These are phyloP conservation scores for Adoxophyes honmai DNA, from an alignment of 1,140 invertebrate species.

Conservation along the genomic window DNA sequence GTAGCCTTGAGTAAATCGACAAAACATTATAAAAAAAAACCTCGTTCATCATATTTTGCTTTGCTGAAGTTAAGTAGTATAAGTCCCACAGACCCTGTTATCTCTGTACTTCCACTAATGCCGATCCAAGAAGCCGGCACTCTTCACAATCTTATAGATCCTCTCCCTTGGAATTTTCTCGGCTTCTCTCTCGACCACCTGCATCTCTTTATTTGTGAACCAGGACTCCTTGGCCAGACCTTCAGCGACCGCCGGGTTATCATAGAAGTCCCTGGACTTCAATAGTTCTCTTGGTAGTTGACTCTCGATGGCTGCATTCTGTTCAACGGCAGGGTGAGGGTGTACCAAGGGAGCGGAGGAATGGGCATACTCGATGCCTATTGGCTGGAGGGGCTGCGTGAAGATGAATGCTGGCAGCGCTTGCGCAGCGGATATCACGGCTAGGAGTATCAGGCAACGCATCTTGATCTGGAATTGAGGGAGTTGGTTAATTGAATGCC, in stretches of 20 bases:
- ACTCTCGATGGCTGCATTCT: conserved; percentile 67
- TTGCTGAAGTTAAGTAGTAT: too few relatives aligned
- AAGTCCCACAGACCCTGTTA: too few relatives aligned
- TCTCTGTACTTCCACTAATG: conserved; percentile 26
- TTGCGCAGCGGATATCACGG: conserved; percentile 34
- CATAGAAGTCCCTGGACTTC: conserved; percentile 84
- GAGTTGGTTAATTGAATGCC: too few relatives aligned
- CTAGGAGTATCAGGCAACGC: conserved; percentile 34
- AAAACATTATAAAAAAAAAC: too few relatives aligned
- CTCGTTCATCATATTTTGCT: too few relatives aligned
- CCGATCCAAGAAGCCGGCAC: conserved; percentile 80
- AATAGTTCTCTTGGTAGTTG: conserved; percentile 75
- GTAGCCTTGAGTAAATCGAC: too few relatives aligned
- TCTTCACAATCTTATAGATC: conserved; percentile 85
- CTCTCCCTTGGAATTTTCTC: conserved; percentile 87
- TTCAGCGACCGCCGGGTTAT: conserved; percentile 84
- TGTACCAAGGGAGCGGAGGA: conserved; percentile 28
- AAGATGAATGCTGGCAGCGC: conserved; percentile 50
- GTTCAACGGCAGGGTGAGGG: conserved; percentile 66
- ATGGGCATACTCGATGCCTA: conserved; percentile 52
- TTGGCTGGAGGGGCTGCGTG: conserved; percentile 40
- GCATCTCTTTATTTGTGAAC: conserved; percentile 85
- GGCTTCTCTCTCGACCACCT: conserved; percentile 85
- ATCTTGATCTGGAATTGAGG: conserved; percentile 36
- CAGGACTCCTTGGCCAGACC: conserved; percentile 86